Conservation (phyloP, 1,140 invertebrate genomes). For the Yoshiicerus persimilis region DNA sequence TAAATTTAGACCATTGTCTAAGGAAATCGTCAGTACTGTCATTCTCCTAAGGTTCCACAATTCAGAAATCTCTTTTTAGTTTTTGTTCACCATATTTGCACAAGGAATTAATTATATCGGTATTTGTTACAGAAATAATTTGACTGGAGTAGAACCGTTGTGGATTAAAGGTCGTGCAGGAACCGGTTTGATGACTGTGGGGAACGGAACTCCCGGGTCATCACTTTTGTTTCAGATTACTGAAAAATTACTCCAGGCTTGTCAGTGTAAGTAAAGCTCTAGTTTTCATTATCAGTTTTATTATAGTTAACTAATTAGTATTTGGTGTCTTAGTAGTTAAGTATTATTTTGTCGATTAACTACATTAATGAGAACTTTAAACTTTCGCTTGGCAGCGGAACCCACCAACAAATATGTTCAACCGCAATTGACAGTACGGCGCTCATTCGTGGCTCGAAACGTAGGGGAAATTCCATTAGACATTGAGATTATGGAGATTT, state of each 20-base stretch:
- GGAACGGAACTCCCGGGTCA: constrained; percentile 80
- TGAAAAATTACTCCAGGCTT: constrained; percentile 80
- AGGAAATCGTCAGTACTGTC: constrained; percentile 41
- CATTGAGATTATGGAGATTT: constrained; percentile 47
- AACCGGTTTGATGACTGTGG: constrained; percentile 83
- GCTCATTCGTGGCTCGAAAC: constrained; percentile 85
- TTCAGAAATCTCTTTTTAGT: too few species aligned
- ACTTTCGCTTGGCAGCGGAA: constrained; percentile 57
- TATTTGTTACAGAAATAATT: constrained; percentile 74
- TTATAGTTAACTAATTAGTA: too few species aligned
- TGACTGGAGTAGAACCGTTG: constrained; percentile 86
- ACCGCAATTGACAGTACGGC: constrained; percentile 75
- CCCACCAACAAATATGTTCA: constrained; percentile 58
- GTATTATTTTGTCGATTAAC: not conserved
- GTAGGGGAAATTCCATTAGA: constrained; percentile 79
- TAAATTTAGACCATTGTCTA: constrained; percentile 43
- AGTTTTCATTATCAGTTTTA: not conserved
- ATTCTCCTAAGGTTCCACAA: constrained; percentile 31
- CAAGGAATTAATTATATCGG: too few species aligned
- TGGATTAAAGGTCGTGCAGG: constrained; percentile 79
- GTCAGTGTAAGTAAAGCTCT: constrained; percentile 63
- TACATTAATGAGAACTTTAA: too few species aligned
- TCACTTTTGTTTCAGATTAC: constrained; percentile 78
- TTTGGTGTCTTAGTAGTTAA: too few species aligned
- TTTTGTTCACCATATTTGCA: too few species aligned